A percentile compares a stretch with the other conserved stretches of the same genome.
These are phyloP conservation scores for Malthinus flaveolus DNA, from an alignment of 2,888 invertebrate species.

Conservation along the genomic window DNA sequence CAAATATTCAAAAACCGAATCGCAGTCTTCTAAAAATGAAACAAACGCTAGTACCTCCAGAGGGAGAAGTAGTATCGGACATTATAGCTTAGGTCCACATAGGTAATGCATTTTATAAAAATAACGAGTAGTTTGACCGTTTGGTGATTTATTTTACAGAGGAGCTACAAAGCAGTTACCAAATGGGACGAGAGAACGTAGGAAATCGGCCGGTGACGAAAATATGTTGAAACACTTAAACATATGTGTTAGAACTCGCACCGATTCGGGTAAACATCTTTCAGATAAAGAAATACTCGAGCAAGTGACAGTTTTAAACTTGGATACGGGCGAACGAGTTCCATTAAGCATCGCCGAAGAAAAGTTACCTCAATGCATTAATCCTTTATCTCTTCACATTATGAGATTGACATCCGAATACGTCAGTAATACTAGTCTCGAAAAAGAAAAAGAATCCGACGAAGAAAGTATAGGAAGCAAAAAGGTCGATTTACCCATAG, in stretches of 20 bases:
- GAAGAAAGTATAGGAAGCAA: slow-evolving; percentile 73
- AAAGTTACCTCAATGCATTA: slow-evolving; percentile 87
- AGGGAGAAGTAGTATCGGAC: slow-evolving; percentile 51
- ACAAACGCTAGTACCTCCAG: slow-evolving; percentile 9
- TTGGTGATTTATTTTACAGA: slow-evolving; percentile 34
- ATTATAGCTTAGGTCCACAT: slow-evolving; percentile 53
- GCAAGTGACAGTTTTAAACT: slow-evolving; percentile 76
- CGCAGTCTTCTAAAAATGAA: slow-evolving; percentile 43
- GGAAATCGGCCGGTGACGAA: slow-evolving; percentile 85
- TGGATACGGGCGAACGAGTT: slow-evolving; percentile 87
- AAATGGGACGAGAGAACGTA: slow-evolving; percentile 61
- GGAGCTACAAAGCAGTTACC: slow-evolving; percentile 41
- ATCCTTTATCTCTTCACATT: slow-evolving; percentile 93
- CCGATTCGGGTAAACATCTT: slow-evolving; percentile 84
- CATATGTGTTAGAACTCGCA: slow-evolving; percentile 77
- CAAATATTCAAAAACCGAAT: slow-evolving; percentile 57
- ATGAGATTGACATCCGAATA: slow-evolving; percentile 92
- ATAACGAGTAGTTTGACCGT: background rate
- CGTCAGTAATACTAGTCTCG: slow-evolving; percentile 66
- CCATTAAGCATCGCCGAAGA: slow-evolving; percentile 95
- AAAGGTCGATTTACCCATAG: slow-evolving; percentile 59
- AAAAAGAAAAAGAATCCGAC: slow-evolving; percentile 74
- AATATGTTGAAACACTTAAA: slow-evolving; percentile 69
- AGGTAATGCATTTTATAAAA: slow-evolving; percentile 36
- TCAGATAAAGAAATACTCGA: slow-evolving; percentile 92